phyloP scores from a whole-genome alignment of 2,888 invertebrate genomes.

The Chrysodeixis includens region DNA sequence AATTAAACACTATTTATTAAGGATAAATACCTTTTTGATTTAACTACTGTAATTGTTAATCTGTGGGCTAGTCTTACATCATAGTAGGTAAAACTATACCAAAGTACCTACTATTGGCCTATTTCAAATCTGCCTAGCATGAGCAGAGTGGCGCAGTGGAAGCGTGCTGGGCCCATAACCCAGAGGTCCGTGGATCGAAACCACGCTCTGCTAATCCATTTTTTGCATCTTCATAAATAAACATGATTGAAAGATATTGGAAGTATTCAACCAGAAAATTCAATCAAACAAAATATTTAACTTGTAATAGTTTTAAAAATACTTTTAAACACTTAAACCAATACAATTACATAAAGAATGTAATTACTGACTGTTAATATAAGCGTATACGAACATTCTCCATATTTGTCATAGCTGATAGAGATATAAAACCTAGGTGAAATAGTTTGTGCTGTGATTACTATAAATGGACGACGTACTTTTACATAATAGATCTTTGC shows the following conservation, averaged over 20 bases:
- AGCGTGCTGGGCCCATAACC: conserved; percentile 96
- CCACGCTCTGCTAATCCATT: conserved; percentile 91
- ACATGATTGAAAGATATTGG: not conserved
- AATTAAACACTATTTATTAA: too few relatives aligned
- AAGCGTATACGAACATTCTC: conserved; percentile 24
- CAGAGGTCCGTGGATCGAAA: conserved; percentile 97
- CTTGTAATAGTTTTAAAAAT: not conserved
- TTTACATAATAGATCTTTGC: too few relatives aligned
- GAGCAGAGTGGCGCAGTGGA: conserved; percentile 95
- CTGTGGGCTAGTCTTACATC: too few relatives aligned
- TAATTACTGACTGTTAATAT: conserved; percentile 10
- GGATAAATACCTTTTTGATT: too few relatives aligned
- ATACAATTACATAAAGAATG: conserved; percentile 33
- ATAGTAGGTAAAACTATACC: too few relatives aligned
- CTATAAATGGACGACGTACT: not conserved
- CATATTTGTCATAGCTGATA: conserved; percentile 26
- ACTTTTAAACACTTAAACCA: not conserved
- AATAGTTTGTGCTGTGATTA: not conserved
- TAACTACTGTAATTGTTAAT: too few relatives aligned
- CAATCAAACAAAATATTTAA: not conserved
- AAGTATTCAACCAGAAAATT: not conserved
- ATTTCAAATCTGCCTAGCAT: conserved; percentile 17
- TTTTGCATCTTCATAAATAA: conserved; percentile 2
- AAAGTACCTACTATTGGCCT: not conserved
- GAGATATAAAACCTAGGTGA: conserved; percentile 10